These are phyloP conservation scores for Nesoenas mayeri DNA, from an alignment of 2,113 vertebrate genomes.

Conservation along the genomic window DNA sequence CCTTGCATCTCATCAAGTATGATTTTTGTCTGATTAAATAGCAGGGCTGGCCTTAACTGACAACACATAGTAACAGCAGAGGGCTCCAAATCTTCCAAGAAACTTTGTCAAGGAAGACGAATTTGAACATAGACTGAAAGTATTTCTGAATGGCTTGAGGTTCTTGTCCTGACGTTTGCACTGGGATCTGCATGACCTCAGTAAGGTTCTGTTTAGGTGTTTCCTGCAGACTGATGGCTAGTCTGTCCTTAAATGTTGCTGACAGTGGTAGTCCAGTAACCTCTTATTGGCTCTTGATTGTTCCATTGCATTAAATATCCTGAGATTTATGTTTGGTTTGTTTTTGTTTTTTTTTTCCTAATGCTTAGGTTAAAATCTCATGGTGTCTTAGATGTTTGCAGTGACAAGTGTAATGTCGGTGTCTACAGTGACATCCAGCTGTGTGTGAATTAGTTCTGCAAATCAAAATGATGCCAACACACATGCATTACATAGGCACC, in stretches of 20 bases:
- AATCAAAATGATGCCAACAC: neutral
- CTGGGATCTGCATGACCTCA: neutral
- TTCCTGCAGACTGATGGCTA: neutral
- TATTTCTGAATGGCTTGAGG: neutral
- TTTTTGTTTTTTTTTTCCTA: neutral
- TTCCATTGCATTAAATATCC: neutral
- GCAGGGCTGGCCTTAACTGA: neutral
- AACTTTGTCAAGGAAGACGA: neutral
- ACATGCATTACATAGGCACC: rapidly evolving
- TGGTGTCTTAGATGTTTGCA: neutral
- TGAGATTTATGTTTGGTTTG: neutral
- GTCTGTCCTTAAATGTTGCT: neutral
- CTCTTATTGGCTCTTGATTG: neutral
- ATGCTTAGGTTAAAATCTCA: neutral
- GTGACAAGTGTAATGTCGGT: neutral
- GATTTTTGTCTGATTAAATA: neutral
- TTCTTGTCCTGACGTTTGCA: neutral
- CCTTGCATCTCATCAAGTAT: neutral
- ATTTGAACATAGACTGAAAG: neutral
- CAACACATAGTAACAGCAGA: neutral
- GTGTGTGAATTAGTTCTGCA: neutral
- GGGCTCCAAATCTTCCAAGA: neutral
- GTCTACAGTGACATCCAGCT: neutral
- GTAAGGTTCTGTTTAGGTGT: neutral
- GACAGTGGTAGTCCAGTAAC: neutral